Evolutionary conservation across 1,140 invertebrate species (phyloP).

Genomic region (Drosophila cardini): DNA sequence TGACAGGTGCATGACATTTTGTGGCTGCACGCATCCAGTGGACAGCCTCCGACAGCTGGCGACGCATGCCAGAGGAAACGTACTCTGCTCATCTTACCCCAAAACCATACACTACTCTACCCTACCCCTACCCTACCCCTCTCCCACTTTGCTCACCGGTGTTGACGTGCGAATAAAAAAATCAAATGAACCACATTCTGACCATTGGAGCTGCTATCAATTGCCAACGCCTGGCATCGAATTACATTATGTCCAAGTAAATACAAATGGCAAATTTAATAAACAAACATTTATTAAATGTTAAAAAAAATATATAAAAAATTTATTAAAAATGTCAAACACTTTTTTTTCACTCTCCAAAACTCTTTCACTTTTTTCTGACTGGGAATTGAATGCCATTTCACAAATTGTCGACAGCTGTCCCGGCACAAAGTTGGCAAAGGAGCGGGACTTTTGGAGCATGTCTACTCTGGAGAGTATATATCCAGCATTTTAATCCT

Average conservation of each 20-base stretch:
- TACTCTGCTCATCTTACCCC: slow-evolving; percentile 1
- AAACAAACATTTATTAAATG: slow-evolving; percentile 49
- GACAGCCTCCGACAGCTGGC: slow-evolving; percentile 40
- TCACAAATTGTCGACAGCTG: slow-evolving; percentile 75
- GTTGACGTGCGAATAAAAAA: slow-evolving; percentile 60
- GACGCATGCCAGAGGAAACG: slow-evolving; percentile 23
- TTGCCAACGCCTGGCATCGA: slow-evolving; percentile 62
- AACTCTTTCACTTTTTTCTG: slow-evolving; percentile 8
- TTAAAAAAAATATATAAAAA: slow-evolving; percentile 32
- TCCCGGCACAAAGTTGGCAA: not conserved
- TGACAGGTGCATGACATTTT: slow-evolving; percentile 82
- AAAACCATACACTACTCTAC: not conserved
- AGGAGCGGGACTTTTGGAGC: not conserved
- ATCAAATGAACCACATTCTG: slow-evolving; percentile 42
- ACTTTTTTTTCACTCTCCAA: slow-evolving; percentile 36
- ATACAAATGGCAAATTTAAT: slow-evolving; percentile 72
- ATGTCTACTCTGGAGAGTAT: not conserved
- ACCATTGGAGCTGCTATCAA: slow-evolving; percentile 54
- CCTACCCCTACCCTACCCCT: not conserved
- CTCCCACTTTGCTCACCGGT: slow-evolving; percentile 34
- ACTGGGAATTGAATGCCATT: slow-evolving; percentile 55
- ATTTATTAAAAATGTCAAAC: slow-evolving; percentile 54
- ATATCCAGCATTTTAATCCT: slow-evolving; percentile 60
- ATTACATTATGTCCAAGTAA: slow-evolving; percentile 68
- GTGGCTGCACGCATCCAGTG: slow-evolving; percentile 67